Percentiles rank a stretch among this genome's conserved stretches.
phyloP scores from a whole-genome alignment of 2,113 vertebrate species.

The Trochalopteron elliotii region DNA sequence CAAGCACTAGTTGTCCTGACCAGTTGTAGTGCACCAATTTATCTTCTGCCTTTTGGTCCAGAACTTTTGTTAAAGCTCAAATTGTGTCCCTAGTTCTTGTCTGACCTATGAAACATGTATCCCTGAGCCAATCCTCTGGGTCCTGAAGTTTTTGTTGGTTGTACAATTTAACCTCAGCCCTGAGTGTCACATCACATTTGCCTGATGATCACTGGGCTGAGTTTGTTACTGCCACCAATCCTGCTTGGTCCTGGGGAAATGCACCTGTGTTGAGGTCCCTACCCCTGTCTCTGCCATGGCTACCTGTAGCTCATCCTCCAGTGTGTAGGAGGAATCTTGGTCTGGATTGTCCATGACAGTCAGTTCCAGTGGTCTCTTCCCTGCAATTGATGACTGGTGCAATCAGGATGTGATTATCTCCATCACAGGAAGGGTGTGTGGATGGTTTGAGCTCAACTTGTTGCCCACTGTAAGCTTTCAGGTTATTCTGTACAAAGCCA shows the following conservation, averaged over 20 bases:
- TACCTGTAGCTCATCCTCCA: not conserved
- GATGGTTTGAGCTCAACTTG: not conserved
- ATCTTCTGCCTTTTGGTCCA: not conserved
- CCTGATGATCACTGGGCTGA: not conserved
- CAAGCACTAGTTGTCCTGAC: not conserved
- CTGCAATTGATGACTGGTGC: not conserved
- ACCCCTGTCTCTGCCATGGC: not conserved
- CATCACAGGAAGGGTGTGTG: rapidly evolving
- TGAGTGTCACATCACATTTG: not conserved
- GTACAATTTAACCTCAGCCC: not conserved
- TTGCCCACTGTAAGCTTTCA: not conserved
- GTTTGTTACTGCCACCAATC: not conserved
- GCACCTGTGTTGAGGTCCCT: rapidly evolving
- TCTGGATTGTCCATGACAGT: not conserved
- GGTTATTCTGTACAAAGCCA: not conserved
- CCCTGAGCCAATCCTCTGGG: not conserved
- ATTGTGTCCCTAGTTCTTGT: not conserved
- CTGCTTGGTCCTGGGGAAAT: not conserved
- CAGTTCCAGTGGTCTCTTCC: rapidly evolving
- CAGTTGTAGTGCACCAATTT: rapidly evolving
- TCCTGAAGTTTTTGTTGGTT: not conserved
- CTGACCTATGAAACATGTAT: not conserved
- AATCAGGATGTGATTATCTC: not conserved
- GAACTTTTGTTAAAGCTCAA: not conserved
- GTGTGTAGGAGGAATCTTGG: not conserved